Conservation (phyloP, 2,797 vertebrate species). For the Rallus crepitans region DNA sequence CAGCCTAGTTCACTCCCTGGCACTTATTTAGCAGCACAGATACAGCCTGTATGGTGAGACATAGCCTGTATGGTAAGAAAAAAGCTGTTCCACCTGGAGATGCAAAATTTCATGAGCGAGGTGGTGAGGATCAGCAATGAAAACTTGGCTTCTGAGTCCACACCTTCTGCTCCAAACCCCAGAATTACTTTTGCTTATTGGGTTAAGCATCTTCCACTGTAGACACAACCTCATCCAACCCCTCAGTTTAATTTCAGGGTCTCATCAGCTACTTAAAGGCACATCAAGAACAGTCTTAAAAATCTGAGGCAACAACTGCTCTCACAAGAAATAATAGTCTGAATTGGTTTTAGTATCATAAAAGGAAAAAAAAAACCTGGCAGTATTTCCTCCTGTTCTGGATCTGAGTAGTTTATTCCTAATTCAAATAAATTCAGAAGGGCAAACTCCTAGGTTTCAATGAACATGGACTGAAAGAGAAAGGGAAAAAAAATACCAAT, state of each 20-base stretch:
- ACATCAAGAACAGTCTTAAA: background rate
- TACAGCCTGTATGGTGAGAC: rapidly evolving
- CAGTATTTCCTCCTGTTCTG: background rate
- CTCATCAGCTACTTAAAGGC: background rate
- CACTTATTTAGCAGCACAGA: background rate
- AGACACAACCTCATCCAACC: background rate
- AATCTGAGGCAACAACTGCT: background rate
- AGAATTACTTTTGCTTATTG: background rate
- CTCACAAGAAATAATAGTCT: background rate
- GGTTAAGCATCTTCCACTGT: background rate
- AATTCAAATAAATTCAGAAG: background rate
- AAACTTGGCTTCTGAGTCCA: background rate
- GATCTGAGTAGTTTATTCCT: background rate
- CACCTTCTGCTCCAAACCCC: rapidly evolving
- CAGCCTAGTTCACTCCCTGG: background rate
- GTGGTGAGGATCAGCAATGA: rapidly evolving
- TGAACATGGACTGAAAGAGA: background rate
- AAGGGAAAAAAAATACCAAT: background rate
- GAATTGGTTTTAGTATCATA: background rate
- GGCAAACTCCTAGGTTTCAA: background rate
- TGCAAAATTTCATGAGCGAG: background rate
- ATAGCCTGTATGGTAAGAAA: background rate
- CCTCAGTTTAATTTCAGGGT: background rate
- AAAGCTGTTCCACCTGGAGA: background rate
- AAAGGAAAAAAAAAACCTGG: background rate